Conservation (phyloP, 2,888 invertebrate genomes). For the Nysson spinosus region DNA sequence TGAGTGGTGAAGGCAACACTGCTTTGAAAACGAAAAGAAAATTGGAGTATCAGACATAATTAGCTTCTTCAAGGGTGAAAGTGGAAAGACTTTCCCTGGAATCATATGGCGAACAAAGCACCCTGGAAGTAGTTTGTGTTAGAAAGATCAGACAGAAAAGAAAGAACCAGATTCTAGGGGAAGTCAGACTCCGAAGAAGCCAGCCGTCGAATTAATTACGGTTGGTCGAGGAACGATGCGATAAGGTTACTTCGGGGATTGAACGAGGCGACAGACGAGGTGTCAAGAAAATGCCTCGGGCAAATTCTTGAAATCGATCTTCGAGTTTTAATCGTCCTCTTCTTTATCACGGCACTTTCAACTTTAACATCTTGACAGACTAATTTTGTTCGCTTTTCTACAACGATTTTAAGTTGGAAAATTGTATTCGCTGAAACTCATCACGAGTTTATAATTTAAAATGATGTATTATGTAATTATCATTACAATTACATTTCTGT, state of each 20-base stretch:
- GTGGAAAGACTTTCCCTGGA: not conserved
- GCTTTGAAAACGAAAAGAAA: too few species aligned
- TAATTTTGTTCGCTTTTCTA: too few species aligned
- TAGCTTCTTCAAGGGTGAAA: constrained; percentile 1
- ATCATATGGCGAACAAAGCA: constrained; percentile 12
- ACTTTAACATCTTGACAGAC: constrained; percentile 3
- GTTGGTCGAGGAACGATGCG: constrained; percentile 25
- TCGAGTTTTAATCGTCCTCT: constrained; percentile 38
- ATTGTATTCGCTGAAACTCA: too few species aligned
- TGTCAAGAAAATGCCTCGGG: constrained; percentile 28
- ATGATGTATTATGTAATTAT: too few species aligned
- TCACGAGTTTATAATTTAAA: too few species aligned
- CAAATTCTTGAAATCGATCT: constrained; percentile 45
- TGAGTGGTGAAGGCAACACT: too few species aligned
- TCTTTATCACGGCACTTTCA: constrained; percentile 23
- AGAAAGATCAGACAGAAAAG: constrained; percentile 11
- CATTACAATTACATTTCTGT: too few species aligned
- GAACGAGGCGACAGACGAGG: constrained; percentile 29
- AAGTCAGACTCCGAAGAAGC: constrained; percentile 20
- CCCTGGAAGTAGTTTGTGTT: not conserved
- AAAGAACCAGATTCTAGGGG: constrained; percentile 3
- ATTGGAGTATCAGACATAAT: not conserved
- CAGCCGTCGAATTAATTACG: constrained; percentile 44
- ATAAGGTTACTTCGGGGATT: constrained; percentile 15
- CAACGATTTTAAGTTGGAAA: too few species aligned